These are phyloP conservation scores for Aelia acuminata DNA, from an alignment of 2,888 invertebrate genomes.

Conservation along the genomic window DNA sequence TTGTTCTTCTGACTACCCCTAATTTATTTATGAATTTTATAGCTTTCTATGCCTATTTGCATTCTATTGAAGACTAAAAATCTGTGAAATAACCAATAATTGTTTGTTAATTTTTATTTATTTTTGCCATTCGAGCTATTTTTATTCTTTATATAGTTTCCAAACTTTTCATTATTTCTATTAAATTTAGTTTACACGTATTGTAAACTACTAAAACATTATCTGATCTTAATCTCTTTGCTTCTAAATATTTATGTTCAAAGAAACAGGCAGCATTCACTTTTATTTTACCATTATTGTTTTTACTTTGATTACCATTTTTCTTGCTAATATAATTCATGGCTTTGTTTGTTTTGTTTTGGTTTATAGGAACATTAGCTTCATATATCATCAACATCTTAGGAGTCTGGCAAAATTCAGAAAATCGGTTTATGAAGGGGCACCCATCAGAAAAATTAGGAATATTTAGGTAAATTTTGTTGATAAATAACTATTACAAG, in stretches of 20 bases:
- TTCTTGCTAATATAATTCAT: slow-evolving; percentile 10
- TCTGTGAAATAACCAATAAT: background rate
- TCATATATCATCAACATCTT: slow-evolving; percentile 30
- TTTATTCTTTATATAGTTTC: background rate
- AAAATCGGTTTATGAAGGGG: slow-evolving; percentile 32
- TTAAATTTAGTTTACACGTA: background rate
- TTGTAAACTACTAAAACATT: background rate
- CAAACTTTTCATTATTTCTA: background rate
- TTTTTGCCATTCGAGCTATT: background rate
- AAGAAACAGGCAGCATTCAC: background rate
- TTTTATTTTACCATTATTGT: background rate
- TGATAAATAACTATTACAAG: background rate
- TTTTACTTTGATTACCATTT: slow-evolving; percentile 8
- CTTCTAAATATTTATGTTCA: background rate
- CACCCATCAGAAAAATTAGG: slow-evolving; percentile 27
- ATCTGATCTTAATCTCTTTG: background rate
- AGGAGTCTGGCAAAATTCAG: slow-evolving; percentile 28
- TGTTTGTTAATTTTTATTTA: background rate
- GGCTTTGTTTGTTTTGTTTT: slow-evolving; percentile 12
- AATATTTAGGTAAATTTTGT: slow-evolving; percentile 28
- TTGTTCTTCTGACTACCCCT: background rate
- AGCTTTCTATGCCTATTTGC: background rate
- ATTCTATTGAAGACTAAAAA: background rate
- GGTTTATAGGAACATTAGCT: slow-evolving; percentile 28
- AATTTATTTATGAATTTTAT: background rate